Evolutionary conservation across 2,888 invertebrate genomes (phyloP), one percentile per base, ranked within the genome.

Genomic region (Bombylius discolor): DNA sequence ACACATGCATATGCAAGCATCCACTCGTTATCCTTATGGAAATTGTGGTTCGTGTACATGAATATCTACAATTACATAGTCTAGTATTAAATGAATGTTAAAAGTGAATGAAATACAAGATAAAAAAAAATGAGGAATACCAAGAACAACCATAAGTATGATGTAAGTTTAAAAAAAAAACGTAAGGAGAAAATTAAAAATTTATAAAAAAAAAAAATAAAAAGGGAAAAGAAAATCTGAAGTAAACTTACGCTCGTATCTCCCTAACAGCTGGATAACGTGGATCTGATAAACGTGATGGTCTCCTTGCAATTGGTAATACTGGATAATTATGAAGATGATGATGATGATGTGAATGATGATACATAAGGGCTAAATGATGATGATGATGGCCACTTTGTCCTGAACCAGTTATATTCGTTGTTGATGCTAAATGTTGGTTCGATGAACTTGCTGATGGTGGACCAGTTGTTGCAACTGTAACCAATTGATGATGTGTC

Each of bases 361-460:
- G 73, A 62, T 74, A 74, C 67, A 74, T 70, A 51, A 74, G 60
- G 0, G 72, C 70, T 61, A 74, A 63, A 60, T 74, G 74, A 11
- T 69, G 70, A 11, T 65, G 65, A 51, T 65, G 66, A 51, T 65
- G 66, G 5, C 67, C 68, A 47, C 68, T 68, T 34, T 61, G 66
- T 51, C 63, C 56, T 31, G 52, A n/a, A 12, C 47, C 11, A 32
- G 48, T 39, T 44, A 55, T 39, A 33, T 48, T 55, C 12, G 56
- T 49, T 45, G 50, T 50, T 49, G 55, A 51, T 4, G 51, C 51
- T 23, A 60, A 48, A 33, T 60, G 56, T 42, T 58, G 60, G 34
- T 58, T 56, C 7, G 58, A 56, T 12, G 60, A 56, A 42, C 55
- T 53, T 7, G 51, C 52, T 13, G 60, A 55, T 11, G 61, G 55